These are phyloP conservation scores for Chelonoidis abingdonii DNA, from an alignment of 2,113 vertebrate species.

Conservation along the genomic window DNA sequence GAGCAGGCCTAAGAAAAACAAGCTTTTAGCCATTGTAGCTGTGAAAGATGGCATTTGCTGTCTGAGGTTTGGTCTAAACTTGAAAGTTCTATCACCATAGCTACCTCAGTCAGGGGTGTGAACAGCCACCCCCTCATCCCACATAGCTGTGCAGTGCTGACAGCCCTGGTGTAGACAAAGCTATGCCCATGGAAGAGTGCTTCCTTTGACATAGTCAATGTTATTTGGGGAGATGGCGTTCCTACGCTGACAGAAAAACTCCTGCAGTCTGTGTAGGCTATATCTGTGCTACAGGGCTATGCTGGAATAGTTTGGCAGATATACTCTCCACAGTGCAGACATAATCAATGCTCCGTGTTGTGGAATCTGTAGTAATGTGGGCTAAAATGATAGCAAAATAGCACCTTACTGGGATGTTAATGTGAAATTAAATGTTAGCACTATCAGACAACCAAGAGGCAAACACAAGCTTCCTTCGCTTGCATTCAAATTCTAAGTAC, in stretches of 20 bases:
- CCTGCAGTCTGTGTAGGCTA: neutral
- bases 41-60: neutral
- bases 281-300: neutral
- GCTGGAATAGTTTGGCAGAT: neutral
- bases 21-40: neutral
- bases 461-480: neutral
- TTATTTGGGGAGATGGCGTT: neutral
- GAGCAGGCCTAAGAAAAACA: neutral
- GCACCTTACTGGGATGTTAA: neutral
- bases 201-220: neutral
- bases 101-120: neutral
- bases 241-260: neutral
- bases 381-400: neutral
- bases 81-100: neutral
- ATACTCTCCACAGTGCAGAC: neutral
- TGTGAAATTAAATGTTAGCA: neutral
- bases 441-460: neutral
- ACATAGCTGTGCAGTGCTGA: neutral
- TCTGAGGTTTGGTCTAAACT: neutral
- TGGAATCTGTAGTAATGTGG: neutral
- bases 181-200: neutral
- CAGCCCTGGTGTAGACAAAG: neutral
- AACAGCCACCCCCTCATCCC: neutral
- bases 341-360: neutral
- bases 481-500: constrained; percentile 29